Evolutionary conservation across 2,888 invertebrate species (phyloP).

Genomic region (Acrobasis suavella): DNA sequence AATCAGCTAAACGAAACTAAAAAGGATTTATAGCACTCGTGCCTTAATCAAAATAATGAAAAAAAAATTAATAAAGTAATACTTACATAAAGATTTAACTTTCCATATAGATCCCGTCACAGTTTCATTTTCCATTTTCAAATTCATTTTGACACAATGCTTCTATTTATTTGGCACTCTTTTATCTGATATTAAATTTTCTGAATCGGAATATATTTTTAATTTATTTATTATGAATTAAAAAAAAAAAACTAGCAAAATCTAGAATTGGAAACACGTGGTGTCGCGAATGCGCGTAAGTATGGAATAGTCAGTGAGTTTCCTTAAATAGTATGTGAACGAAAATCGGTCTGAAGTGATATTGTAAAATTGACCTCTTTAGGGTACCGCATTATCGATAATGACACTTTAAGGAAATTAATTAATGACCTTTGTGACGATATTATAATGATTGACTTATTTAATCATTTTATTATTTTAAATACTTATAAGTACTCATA

Average conservation of each 20-base stretch:
- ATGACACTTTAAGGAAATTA: constrained; percentile 3
- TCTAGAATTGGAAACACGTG: constrained; percentile 1
- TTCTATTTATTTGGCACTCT: not conserved
- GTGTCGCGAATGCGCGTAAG: constrained; percentile 3
- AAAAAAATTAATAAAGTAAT: not conserved
- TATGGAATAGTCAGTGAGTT: constrained; percentile 1
- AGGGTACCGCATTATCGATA: constrained; percentile 4
- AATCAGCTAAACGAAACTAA: too few species aligned
- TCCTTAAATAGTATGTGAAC: constrained; percentile 13
- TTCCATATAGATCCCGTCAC: constrained; percentile 1
- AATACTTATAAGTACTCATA: not conserved
- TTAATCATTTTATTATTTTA: not conserved
- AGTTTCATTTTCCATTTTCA: constrained; percentile 5
- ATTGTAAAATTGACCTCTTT: constrained; percentile 6
- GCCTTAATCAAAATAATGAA: not conserved
- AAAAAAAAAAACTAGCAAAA: not conserved
- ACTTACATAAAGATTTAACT: constrained; percentile 6
- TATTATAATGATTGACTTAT: not conserved
- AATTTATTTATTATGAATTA: not conserved
- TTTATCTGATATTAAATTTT: too few species aligned
- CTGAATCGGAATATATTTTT: not conserved
- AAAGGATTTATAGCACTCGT: too few species aligned
- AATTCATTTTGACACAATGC: constrained; percentile 1
- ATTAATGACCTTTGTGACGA: not conserved
- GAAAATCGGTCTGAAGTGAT: constrained; percentile 4